These are phyloP conservation scores for Melipona bicolor DNA, from an alignment of 2,888 invertebrate genomes.

Conservation along the genomic window DNA sequence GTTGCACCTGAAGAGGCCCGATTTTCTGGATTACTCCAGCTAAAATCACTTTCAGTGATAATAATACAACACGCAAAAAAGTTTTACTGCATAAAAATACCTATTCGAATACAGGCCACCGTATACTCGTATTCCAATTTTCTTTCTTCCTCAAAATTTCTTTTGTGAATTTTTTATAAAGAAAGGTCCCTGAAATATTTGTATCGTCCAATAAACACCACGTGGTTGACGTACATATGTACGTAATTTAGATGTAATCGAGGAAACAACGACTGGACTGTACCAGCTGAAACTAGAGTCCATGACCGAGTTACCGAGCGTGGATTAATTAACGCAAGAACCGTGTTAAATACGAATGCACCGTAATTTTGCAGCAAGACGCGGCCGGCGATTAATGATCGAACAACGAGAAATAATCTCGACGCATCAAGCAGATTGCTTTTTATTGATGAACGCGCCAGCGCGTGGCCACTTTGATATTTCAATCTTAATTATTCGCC, in stretches of 20 bases:
- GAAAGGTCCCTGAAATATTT: neutral
- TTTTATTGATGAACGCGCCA: neutral
- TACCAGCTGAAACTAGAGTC: slow-evolving; percentile 3
- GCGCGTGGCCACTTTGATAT: neutral
- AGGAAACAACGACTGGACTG: neutral
- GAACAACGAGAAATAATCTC: slow-evolving; percentile 1
- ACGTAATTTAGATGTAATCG: slow-evolving; percentile 6
- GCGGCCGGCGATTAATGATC: slow-evolving; percentile 11
- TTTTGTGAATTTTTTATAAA: neutral
- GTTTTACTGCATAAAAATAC: no score
- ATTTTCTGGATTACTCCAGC: no score
- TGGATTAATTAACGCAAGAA: slow-evolving; percentile 41
- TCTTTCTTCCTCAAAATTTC: neutral
- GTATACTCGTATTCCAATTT: neutral
- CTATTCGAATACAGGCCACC: no score
- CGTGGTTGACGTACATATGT: no score
- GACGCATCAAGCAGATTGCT: neutral
- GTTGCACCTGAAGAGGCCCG: no score
- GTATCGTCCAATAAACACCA: slow-evolving; percentile 14
- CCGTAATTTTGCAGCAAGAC: slow-evolving; percentile 18
- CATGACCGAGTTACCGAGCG: slow-evolving; percentile 35
- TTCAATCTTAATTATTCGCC: neutral
- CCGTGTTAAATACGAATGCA: slow-evolving; percentile 32
- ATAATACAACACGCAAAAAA: no score
- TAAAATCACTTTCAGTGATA: no score